These are phyloP conservation scores for Leuciscus waleckii DNA, from an alignment of 2,797 vertebrate species.

Conservation along the genomic window DNA sequence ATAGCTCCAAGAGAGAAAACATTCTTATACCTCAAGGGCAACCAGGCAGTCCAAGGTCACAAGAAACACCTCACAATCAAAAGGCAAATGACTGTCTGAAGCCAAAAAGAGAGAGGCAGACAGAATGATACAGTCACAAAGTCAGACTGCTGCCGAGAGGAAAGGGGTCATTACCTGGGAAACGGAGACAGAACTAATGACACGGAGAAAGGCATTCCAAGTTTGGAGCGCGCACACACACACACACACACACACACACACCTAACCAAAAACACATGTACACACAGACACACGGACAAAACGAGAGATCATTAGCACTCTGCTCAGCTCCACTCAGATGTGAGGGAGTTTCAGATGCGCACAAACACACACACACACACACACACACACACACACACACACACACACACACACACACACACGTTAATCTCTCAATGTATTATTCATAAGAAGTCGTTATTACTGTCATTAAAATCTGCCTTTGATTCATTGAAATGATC, in stretches of 20 bases:
- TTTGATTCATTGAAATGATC: constrained; percentile 50
- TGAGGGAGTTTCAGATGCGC: constrained; percentile 22
- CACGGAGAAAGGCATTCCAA: constrained; percentile 36
- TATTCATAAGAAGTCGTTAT: constrained; percentile 41
- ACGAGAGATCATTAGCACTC: constrained; percentile 41
- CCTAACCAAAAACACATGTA: background rate
- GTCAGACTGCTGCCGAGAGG: constrained; percentile 13
- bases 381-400: too few relatives aligned
- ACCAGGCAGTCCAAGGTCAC: constrained; percentile 1
- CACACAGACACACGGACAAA: constrained; percentile 17
- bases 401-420: background rate
- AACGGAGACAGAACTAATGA: constrained; percentile 44
- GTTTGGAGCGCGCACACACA: background rate
- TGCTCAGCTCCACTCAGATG: constrained; percentile 18
- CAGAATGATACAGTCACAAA: constrained; percentile 38
- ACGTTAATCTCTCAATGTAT: constrained; percentile 43
- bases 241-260: constrained; percentile 7
- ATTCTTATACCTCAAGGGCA: constrained; percentile 33
- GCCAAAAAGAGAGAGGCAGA: constrained; percentile 27
- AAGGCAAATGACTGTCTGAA: constrained; percentile 39
- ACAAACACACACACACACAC: background rate
- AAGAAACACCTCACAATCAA: constrained; percentile 38
- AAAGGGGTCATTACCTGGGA: constrained; percentile 49
- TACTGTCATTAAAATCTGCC: constrained; percentile 37
- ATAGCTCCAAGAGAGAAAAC: background rate